Evolutionary conservation across 35 echinoderm and acorn worm species (phyloP), one percentile per base, ranked within the genome.

Genomic region (Ptychodera flava): DNA sequence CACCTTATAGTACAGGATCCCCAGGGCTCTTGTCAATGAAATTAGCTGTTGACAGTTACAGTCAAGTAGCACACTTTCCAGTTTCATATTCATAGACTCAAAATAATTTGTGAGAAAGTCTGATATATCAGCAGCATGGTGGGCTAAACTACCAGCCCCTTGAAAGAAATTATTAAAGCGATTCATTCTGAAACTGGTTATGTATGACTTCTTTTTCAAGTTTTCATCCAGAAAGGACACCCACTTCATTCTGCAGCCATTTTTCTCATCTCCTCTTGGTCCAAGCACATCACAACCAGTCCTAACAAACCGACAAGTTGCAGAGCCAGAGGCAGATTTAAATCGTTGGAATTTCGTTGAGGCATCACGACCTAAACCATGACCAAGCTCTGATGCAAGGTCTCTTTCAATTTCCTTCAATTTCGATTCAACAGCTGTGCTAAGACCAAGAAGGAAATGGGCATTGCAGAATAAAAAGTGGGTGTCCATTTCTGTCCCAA

Each of bases 251-350:
- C 36, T 84, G 35, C 38, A 84, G 29, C 88, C 88, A 90, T 90
- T 90, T 33, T 90, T 90, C 77, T 90, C 36, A 77, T 90, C 88
- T 27, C 88, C 88, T 33, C 64, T 29, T 85, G 81, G 88, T 0
- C 88, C 88, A 35, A 90, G 78, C n/a, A 84, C 30, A 84, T 90
- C 88, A 90, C 88, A 90, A 1, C 35, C 88, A 32, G 88, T 85
- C 85, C 81, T 90, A 0, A 90, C 78, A 32, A 52, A 84, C 1
- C 87, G 12, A 37, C 80, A 81, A 0, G 45, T 78, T 38, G 81
- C 81, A 30, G 82, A 78, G 27, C 83, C 88, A 16, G 75, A 33
- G 1, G 45, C 38, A 0, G 88, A 84, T 31, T 85, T 53, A 78
- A 90, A 90, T 28, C 88, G 31, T 0, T 15, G 0, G 85, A 77